A percentile compares a stretch with the other conserved stretches of the same genome.
Conservation (phyloP, 2,888 invertebrate species). For the Lydus trimaculatus region DNA sequence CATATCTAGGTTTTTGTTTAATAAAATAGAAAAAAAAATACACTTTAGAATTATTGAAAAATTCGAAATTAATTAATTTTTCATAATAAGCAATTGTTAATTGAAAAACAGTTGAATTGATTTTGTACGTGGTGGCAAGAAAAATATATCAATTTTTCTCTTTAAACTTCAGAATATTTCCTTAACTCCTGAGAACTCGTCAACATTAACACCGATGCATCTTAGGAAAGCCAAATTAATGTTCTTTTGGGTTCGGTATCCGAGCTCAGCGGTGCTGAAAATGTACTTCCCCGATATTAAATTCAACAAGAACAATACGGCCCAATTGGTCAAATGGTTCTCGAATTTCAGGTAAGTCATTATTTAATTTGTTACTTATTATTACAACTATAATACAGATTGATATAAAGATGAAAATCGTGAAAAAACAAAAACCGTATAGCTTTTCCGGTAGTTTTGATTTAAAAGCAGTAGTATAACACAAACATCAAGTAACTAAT, state of each 20-base stretch:
- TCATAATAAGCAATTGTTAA: neutral
- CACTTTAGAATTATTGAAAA: constrained; percentile 13
- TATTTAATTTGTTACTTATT: neutral
- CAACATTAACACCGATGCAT: constrained; percentile 99
- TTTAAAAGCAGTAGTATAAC: constrained; percentile 50
- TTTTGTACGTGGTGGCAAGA: neutral
- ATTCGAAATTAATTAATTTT: constrained; percentile 15
- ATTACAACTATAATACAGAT: neutral
- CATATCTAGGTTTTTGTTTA: constrained; percentile 24
- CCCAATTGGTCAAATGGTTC: constrained; percentile 99
- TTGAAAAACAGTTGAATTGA: neutral
- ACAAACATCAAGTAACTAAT: constrained; percentile 46
- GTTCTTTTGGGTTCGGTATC: constrained; percentile 99
- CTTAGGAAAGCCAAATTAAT: constrained; percentile 99
- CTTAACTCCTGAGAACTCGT: constrained; percentile 91
- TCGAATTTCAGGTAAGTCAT: constrained; percentile 97
- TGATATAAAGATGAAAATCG: neutral
- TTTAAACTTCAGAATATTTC: constrained; percentile 63
- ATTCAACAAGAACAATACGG: constrained; percentile 99
- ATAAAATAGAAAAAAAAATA: constrained; percentile 34
- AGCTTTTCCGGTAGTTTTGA: constrained; percentile 57
- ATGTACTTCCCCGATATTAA: constrained; percentile 99
- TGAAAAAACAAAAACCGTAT: constrained; percentile 34
- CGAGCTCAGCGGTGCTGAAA: constrained; percentile 98
- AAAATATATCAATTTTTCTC: constrained; percentile 37